Percentiles rank a stretch among this genome's conserved stretches.
Evolutionary conservation across 2,797 vertebrate genomes (phyloP).

Genomic region (Mormyrus proboscirostris): DNA sequence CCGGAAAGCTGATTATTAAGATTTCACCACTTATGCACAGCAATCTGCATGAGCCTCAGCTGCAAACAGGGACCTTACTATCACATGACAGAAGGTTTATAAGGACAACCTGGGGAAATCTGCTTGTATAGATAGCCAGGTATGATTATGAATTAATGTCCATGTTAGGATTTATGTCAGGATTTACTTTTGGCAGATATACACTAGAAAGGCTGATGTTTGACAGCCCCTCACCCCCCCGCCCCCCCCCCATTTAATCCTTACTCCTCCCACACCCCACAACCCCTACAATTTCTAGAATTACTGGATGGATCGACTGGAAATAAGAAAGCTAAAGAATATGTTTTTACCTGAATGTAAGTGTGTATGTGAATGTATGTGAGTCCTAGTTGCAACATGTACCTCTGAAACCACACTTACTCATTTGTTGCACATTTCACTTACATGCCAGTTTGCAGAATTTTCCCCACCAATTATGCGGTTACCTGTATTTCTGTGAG

Average conservation of each 20-base stretch:
- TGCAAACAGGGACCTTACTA: background rate
- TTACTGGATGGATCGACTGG: background rate
- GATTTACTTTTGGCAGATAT: background rate
- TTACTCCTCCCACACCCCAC: too few species aligned
- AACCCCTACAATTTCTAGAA: background rate
- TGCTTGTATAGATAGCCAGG: constrained; percentile 7
- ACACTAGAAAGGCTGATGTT: too few species aligned
- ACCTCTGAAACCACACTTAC: background rate
- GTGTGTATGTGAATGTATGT: background rate
- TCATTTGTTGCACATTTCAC: background rate
- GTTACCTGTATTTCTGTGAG: background rate
- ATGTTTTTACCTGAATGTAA: too few species aligned
- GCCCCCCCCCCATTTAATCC: too few species aligned
- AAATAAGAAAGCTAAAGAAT: background rate
- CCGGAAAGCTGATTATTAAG: background rate
- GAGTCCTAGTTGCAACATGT: background rate
- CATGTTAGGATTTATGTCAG: constrained; percentile 33
- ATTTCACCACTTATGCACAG: constrained; percentile 1
- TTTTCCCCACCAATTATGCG: background rate
- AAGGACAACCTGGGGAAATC: background rate
- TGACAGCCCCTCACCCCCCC: too few species aligned
- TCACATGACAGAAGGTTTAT: background rate
- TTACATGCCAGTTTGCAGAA: background rate
- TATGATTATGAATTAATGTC: constrained; percentile 37
- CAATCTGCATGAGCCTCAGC: background rate